Evolutionary conservation across 2,797 vertebrate species (phyloP).

Genomic region (Meriones psammophilus): DNA sequence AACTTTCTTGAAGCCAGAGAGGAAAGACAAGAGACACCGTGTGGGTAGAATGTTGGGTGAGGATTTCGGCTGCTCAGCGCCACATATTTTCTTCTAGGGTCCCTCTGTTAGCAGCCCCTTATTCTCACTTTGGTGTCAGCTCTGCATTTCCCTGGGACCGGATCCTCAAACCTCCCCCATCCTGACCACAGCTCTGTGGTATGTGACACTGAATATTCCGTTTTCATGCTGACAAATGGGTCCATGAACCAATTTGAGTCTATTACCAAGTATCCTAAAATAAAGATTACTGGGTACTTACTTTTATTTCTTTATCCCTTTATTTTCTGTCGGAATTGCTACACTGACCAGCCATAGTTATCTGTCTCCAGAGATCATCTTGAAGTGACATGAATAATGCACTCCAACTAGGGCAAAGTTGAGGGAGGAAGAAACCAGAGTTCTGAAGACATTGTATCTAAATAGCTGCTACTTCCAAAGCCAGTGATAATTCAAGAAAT

Average conservation of each 20-base stretch:
- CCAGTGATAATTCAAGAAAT: background rate
- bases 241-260: background rate
- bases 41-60: background rate
- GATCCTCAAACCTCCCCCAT: background rate
- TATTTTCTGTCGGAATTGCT: background rate
- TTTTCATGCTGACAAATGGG: background rate
- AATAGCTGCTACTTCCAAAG: background rate
- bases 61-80: background rate
- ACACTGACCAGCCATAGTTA: background rate
- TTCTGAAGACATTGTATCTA: background rate
- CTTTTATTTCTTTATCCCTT: background rate
- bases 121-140: background rate
- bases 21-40: background rate
- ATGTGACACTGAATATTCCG: background rate
- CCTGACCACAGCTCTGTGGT: background rate
- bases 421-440: background rate
- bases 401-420: background rate
- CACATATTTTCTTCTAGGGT: background rate
- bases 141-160: background rate
- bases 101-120: background rate
- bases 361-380: background rate
- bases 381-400: slow-evolving; percentile 14
- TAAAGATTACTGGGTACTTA: background rate
- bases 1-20: background rate
- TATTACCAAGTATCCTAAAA: background rate